These are phyloP conservation scores for Hypothenemus hampei DNA, from an alignment of 1,140 invertebrate species.

Conservation along the genomic window DNA sequence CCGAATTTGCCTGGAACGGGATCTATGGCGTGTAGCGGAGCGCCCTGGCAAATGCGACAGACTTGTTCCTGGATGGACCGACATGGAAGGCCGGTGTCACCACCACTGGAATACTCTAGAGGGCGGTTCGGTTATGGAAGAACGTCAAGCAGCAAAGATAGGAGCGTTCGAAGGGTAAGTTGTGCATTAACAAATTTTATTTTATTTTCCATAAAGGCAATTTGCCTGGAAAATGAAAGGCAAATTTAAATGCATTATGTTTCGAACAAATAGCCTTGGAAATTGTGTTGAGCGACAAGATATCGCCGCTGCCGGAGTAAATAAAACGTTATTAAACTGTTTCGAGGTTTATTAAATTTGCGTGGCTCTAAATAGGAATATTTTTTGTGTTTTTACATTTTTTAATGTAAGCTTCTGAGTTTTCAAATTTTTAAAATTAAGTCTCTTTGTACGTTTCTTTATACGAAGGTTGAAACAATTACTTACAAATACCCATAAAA, in stretches of 20 bases:
- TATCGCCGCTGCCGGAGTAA: background rate
- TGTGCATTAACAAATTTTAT: too few species aligned
- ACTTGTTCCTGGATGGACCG: conserved; percentile 91
- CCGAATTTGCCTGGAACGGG: conserved; percentile 49
- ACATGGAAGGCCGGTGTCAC: conserved; percentile 79
- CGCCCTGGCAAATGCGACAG: conserved; percentile 62
- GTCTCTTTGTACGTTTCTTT: too few species aligned
- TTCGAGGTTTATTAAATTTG: background rate
- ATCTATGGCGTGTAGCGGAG: conserved; percentile 48
- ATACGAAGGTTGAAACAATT: too few species aligned
- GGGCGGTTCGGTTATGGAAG: conserved; percentile 47
- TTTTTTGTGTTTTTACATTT: background rate
- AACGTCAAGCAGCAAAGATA: conserved; percentile 55
- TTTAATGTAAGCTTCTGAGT: too few species aligned
- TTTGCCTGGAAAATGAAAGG: too few species aligned
- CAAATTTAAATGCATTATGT: conserved; percentile 1
- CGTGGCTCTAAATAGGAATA: background rate
- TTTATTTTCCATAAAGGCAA: too few species aligned
- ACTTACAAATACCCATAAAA: too few species aligned
- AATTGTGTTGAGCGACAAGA: background rate
- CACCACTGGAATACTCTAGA: conserved; percentile 61
- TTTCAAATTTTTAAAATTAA: too few species aligned
- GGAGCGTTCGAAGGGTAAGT: conserved; percentile 54
- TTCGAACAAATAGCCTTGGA: background rate
- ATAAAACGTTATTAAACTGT: too few species aligned